phyloP scores from a whole-genome alignment of 2,113 vertebrate genomes.

The Heliornis fulica region DNA sequence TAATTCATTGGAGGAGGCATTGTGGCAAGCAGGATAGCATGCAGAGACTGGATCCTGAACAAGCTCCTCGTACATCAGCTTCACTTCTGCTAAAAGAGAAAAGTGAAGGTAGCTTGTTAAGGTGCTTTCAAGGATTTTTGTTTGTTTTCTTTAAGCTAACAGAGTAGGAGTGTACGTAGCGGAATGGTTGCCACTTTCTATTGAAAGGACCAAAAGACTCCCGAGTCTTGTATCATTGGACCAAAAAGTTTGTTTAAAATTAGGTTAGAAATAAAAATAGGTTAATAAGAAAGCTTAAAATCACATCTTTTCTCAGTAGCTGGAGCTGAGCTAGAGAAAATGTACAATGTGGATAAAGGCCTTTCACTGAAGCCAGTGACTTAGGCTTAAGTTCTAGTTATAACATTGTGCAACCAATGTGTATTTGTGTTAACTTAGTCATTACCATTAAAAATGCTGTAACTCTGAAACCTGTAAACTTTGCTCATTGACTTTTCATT shows the following conservation, averaged over 20 bases:
- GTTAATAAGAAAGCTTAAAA: background rate
- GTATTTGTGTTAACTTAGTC: background rate
- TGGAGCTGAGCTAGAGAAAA: background rate
- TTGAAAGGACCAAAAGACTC: background rate
- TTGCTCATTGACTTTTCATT: background rate
- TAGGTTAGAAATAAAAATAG: background rate
- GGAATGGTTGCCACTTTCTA: background rate
- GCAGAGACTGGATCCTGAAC: background rate
- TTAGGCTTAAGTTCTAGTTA: background rate
- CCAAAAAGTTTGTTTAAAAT: background rate
- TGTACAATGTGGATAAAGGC: background rate
- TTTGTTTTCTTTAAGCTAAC: background rate
- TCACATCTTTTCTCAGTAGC: background rate
- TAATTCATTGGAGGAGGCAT: background rate
- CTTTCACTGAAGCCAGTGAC: background rate
- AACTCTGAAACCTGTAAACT: background rate
- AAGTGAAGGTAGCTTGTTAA: background rate
- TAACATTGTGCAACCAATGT: background rate
- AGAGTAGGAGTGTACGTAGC: background rate
- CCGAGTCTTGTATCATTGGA: background rate
- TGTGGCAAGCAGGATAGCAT: background rate
- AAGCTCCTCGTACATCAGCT: background rate
- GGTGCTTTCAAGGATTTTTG: background rate
- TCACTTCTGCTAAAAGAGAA: background rate
- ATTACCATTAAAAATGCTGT: background rate